Evolutionary conservation across 2,113 vertebrate genomes (phyloP).

Genomic region (Perca schrenkii): DNA sequence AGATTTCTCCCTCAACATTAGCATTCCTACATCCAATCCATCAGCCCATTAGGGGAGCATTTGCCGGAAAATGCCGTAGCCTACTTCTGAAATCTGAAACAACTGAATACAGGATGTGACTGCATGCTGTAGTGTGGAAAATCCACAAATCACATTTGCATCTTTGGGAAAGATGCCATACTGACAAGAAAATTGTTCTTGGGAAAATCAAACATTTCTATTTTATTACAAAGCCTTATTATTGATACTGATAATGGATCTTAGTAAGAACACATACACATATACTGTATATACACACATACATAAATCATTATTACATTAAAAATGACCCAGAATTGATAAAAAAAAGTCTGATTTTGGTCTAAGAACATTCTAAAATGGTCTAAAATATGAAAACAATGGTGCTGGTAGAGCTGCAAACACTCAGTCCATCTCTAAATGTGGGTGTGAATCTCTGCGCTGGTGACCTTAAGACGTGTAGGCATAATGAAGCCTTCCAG

Average conservation of each 20-base stretch:
- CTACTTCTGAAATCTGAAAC: neutral
- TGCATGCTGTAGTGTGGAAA: conserved; percentile 13
- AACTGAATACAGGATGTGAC: conserved; percentile 43
- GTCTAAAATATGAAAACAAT: neutral
- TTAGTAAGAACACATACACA: neutral
- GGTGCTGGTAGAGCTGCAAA: conserved; percentile 24
- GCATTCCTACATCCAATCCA: neutral
- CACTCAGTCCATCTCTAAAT: conserved; percentile 6
- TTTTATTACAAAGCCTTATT: neutral
- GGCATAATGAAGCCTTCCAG: conserved; percentile 15
- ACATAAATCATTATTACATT: neutral
- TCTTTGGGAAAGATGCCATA: neutral
- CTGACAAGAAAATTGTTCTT: neutral
- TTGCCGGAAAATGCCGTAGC: neutral
- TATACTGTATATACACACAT: no score
- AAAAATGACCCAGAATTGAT: neutral
- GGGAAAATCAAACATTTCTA: neutral
- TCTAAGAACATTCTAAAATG: neutral
- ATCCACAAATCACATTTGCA: neutral
- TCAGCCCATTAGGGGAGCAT: accelerated
- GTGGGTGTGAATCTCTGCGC: conserved; percentile 50
- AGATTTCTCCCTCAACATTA: neutral
- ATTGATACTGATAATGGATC: neutral
- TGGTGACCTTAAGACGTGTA: conserved; percentile 38
- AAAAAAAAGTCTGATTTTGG: neutral